Conservation (phyloP, 2,888 invertebrate genomes). For the Andrena haemorrhoa region DNA sequence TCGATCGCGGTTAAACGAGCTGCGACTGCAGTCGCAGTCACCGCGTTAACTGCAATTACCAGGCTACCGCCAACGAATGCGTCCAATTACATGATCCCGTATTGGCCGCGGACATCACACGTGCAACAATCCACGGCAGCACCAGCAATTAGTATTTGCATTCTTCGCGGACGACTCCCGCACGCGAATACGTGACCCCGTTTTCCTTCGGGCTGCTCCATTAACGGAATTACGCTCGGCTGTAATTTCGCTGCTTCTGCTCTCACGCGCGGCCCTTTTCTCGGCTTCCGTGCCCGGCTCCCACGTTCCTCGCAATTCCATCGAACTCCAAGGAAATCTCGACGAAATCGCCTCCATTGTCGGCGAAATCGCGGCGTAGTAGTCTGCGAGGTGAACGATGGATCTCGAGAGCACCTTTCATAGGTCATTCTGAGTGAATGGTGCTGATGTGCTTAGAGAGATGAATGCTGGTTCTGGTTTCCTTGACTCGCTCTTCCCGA, state of each 20-base stretch:
- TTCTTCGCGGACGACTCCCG: conserved; percentile 65
- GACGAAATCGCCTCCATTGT: conserved; percentile 14
- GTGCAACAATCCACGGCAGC: conserved; percentile 47
- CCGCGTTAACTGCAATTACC: conserved; percentile 76
- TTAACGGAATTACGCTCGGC: conserved; percentile 62
- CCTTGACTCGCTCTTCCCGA: too few relatives aligned
- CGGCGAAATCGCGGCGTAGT: conserved; percentile 15
- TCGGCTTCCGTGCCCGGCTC: not conserved
- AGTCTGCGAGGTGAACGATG: not conserved
- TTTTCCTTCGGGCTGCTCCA: conserved; percentile 62
- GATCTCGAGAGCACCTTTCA: too few relatives aligned
- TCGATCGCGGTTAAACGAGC: conserved; percentile 50
- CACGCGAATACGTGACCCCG: conserved; percentile 60
- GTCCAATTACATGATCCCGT: conserved; percentile 75
- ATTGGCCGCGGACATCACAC: conserved; percentile 42
- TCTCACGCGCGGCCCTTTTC: not conserved
- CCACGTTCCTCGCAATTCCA: not conserved
- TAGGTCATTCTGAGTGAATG: too few relatives aligned
- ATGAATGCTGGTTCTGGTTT: too few relatives aligned
- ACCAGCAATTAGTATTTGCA: conserved; percentile 73
- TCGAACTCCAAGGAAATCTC: not conserved
- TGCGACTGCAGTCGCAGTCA: conserved; percentile 61
- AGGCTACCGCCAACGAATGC: conserved; percentile 73
- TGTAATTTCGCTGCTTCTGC: conserved; percentile 11
- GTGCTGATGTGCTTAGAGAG: too few relatives aligned